A percentile compares a stretch with the other conserved stretches of the same genome.
phyloP scores from a whole-genome alignment of 1,140 invertebrate genomes.

The Aleiodes sp. region DNA sequence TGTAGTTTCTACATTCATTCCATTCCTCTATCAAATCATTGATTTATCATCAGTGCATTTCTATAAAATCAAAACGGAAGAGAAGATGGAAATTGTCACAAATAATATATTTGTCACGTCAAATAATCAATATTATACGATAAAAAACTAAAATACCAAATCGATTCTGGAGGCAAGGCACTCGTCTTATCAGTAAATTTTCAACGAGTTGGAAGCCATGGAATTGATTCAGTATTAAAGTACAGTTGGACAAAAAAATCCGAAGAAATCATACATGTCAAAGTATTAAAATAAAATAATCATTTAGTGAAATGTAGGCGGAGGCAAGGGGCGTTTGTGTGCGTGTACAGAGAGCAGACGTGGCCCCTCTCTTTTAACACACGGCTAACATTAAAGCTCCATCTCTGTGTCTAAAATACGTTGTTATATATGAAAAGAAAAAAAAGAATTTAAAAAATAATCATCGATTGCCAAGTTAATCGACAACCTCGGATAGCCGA shows the following conservation, averaged over 20 bases:
- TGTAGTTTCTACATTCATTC: too few relatives aligned
- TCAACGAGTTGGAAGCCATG: too few relatives aligned
- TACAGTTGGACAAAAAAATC: too few relatives aligned
- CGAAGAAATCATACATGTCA: background rate
- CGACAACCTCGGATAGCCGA: background rate
- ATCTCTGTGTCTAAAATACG: background rate
- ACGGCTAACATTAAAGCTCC: conserved; percentile 4
- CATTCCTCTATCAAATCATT: too few relatives aligned
- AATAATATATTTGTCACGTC: too few relatives aligned
- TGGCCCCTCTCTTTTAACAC: conserved; percentile 26
- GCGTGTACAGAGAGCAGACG: conserved; percentile 28
- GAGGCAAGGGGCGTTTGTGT: conserved; percentile 30
- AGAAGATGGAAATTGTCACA: too few relatives aligned
- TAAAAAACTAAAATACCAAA: conserved; percentile 2
- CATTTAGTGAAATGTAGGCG: conserved; percentile 35
- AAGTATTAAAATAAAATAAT: conserved; percentile 16
- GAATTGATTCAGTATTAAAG: background rate
- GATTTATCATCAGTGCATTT: background rate
- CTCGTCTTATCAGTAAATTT: background rate
- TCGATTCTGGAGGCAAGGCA: conserved; percentile 15
- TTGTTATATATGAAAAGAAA: background rate
- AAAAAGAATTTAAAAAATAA: conserved; percentile 20
- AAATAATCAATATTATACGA: background rate
- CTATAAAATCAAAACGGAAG: too few relatives aligned
- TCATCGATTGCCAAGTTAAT: conserved; percentile 17